Base-by-base conservation (phyloP, 2,797 vertebrate species). In the Carapus acus region DNA sequence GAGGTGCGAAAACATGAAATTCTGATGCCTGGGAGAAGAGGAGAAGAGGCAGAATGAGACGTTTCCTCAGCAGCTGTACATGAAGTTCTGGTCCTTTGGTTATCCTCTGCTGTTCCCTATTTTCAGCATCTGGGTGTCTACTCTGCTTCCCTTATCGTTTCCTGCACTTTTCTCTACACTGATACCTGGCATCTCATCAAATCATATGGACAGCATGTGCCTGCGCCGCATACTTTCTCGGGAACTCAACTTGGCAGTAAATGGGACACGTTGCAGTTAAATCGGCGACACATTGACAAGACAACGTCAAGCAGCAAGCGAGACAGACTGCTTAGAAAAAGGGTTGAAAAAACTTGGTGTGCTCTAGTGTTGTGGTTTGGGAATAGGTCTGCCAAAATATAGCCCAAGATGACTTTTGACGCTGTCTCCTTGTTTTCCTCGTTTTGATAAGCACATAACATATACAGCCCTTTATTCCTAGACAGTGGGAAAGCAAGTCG, bases 211-310 rank as follows among this genome's bases (percentile, higher is more conserved):
- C 60, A 74, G 64, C 72, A 74, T 73, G 77, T 66, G 76, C 33
- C 67, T 78, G 78, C 71, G 74, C 68, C 65, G 54, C 13, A 43
- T 3, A 43, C 49, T 71, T 34, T 48, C 34, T 56, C 50, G 69
- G 72, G 79, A 83, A 83, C 80, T 73, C 48, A 56, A 47, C 50
- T 64, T 74, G 70, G 74, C 69, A 65, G 70, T 49, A 24, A 53
- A 58, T 61, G 60, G 76, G 59, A 75, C 67, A 58, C 54, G 62
- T 38, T 44, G 40, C 45, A 27, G 62, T 71, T 67, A 67, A 77
- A 59, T 69, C 68, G 73, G 67, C 71, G 69, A 73, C 61, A 66
- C 57, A 62, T 63, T 23, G 9, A 29, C 14, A 6, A 43, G 40
- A 61, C 8, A 38, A 40, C 29, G 55, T 48, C 23, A 50, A 46